Evolutionary conservation across 1,140 invertebrate genomes (phyloP), one percentile per base, ranked within the genome.

Genomic region (Proctacanthus coquilletti): DNA sequence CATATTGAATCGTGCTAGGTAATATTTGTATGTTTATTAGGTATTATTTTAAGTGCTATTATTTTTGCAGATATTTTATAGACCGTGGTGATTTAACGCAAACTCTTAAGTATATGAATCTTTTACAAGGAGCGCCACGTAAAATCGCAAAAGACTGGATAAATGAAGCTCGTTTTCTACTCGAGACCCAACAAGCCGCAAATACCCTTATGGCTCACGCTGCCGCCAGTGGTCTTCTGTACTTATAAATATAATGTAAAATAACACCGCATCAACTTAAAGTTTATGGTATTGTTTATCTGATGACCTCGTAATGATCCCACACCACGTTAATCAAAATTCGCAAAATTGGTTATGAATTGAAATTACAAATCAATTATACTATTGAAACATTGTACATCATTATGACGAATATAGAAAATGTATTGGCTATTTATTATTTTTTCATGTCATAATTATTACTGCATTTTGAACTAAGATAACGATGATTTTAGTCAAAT

Each of bases 181-280:
- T 97, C 41, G 93, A 96, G 65, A 80, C 86, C n/a, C 71, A 81
- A 51, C 88, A 93, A 61, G 85, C 87, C 17, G 81, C 88, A 13
- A 74, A 85, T 48, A 77, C 83, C 3, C 63, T 97, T 13, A 72
- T 91, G 64, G 79, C 84, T 4, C 82, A 92, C 58, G 84, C 87
- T 4, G 73, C 78, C 18, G 77, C 79, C 6, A 73, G 71, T 41
- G 75, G 77, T 29, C 62, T 80, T 17, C 61, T 78, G 36, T 74
- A 80, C 60, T 66, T 79, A 42, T 75, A 72, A 47, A 51, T 46
- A 47, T 34, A 34, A n/a, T n/a, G n/a, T n/a, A n/a, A n/a, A n/a
- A n/a, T n/a, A n/a, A n/a, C n/a, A n/a, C n/a, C n/a, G n/a, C n/a
- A n/a, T n/a, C n/a, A n/a, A n/a, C n/a, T n/a, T n/a, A n/a, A n/a